Percentiles rank a stretch among this genome's conserved stretches.
Conservation (phyloP, 1,140 invertebrate species). For the Gryllus bimaculatus region DNA sequence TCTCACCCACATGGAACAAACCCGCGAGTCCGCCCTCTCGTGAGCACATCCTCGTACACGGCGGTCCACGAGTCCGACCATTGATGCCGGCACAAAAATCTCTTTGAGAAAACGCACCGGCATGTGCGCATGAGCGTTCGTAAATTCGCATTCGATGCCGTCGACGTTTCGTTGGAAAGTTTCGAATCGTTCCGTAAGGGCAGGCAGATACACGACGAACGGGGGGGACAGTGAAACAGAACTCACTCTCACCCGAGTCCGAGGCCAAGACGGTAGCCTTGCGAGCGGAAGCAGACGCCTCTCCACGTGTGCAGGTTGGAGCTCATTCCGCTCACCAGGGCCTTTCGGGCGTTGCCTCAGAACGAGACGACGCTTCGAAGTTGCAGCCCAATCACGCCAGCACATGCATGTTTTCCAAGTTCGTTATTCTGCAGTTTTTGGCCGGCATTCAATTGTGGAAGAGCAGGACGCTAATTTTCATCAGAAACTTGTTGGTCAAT, state of each 20-base stretch:
- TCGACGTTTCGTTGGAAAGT: not conserved
- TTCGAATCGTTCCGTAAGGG: not conserved
- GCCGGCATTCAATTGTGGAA: not conserved
- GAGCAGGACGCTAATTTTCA: not conserved
- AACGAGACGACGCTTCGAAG: not conserved
- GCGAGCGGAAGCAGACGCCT: not conserved
- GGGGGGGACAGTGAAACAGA: not conserved
- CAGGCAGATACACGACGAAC: not conserved
- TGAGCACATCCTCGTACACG: not conserved
- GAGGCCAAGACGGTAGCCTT: not conserved
- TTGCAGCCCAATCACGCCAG: not conserved
- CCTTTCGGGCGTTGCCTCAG: not conserved
- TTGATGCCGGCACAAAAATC: not conserved
- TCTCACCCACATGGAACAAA: not conserved
- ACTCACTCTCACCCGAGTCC: not conserved
- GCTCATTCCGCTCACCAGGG: not conserved
- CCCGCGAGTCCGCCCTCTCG: not conserved
- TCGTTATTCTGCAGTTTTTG: not conserved
- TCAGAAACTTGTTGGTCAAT: not conserved
- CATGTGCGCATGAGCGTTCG: not conserved
- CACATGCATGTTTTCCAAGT: not conserved
- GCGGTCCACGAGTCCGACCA: not conserved
- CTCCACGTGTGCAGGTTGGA: not conserved
- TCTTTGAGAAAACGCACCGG: not conserved
- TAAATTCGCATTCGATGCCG: not conserved